Base-by-base conservation (phyloP, 2,888 invertebrate genomes). In the Adineta ricciae region DNA sequence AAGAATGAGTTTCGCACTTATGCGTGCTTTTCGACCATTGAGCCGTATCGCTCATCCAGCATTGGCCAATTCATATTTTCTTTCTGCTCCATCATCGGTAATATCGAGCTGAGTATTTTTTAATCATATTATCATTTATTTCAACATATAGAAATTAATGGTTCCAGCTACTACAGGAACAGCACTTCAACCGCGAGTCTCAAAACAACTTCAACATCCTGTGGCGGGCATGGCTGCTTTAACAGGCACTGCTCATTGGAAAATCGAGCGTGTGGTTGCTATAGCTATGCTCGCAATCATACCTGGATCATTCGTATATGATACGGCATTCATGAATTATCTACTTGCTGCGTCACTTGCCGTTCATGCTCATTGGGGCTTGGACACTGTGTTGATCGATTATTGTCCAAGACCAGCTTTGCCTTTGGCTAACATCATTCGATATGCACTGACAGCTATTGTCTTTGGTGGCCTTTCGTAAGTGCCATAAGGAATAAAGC, bases 361-460 rank as follows among this genome's bases (percentile, higher is more conserved):
- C 32, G n/a, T 84, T 8, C 85, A 85, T 56, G 78, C 85, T 32
- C 73, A 85, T n/a, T 85, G 85, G 85, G 85, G 85, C n/a, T 82
- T 85, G 78, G 78, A 78, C 11, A 32, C 78, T 5, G 78, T 78
- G 24, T 14, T 78, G 4, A 24, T 78, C 11, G 78, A 78, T 78
- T 78, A 78, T n/a, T 78, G 78, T 41, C 78, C 78, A n/a, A 38
- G 78, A 78, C 24, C 36, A 38, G 78, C 78, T 11, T 41, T 78
- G 16, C 78, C 78, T n/a, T 78, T 78, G 1, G 85, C 38, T n/a
- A 38, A 83, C 46, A 49, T 24, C 7, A 16, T 85, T 14, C 49
- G 73, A n/a, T 84, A 83, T 32, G 27, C 73, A 11, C 41, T 73
- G 46, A 72, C 85, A 56, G n/a, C 82, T 24, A 49, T 85, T 16